Conservation (phyloP, 2,888 invertebrate genomes). For the Trissolcus japonicus region DNA sequence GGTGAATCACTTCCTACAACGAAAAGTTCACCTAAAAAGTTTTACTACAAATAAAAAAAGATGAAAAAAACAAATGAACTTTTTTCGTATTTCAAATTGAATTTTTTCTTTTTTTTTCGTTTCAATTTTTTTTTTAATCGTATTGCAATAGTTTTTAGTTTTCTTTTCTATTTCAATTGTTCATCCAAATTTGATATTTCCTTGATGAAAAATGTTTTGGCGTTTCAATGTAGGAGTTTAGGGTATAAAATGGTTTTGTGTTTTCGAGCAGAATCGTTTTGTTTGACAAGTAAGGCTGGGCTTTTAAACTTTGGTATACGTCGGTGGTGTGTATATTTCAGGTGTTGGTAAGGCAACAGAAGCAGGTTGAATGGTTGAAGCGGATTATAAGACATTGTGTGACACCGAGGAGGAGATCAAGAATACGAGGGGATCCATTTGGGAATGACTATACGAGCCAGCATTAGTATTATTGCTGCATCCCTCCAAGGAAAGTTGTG, state of each 20-base stretch:
- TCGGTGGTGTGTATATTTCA: constrained; percentile 29
- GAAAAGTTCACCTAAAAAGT: not conserved
- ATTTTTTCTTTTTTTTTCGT: not conserved
- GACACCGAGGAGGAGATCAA: constrained; percentile 29
- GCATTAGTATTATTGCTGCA: constrained; percentile 46
- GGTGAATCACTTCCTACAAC: constrained; percentile 6
- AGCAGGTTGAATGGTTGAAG: constrained; percentile 52
- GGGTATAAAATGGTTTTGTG: too few species aligned
- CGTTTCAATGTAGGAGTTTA: too few species aligned
- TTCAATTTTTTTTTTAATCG: not conserved
- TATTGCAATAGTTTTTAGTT: too few species aligned
- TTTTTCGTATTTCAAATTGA: not conserved
- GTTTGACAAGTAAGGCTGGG: too few species aligned
- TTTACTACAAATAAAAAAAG: too few species aligned
- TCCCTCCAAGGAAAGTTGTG: constrained; percentile 38
- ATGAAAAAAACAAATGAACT: too few species aligned
- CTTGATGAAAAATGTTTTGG: not conserved
- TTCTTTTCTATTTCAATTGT: too few species aligned
- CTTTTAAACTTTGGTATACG: not conserved
- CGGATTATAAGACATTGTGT: constrained; percentile 48
- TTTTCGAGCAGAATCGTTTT: too few species aligned
- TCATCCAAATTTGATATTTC: too few species aligned
- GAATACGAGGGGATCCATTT: constrained; percentile 39
- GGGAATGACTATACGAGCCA: constrained; percentile 30
- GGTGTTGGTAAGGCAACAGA: constrained; percentile 27